phyloP scores from a whole-genome alignment of 64 coral and sea anemone species.

The Actinia tenebrosa region DNA sequence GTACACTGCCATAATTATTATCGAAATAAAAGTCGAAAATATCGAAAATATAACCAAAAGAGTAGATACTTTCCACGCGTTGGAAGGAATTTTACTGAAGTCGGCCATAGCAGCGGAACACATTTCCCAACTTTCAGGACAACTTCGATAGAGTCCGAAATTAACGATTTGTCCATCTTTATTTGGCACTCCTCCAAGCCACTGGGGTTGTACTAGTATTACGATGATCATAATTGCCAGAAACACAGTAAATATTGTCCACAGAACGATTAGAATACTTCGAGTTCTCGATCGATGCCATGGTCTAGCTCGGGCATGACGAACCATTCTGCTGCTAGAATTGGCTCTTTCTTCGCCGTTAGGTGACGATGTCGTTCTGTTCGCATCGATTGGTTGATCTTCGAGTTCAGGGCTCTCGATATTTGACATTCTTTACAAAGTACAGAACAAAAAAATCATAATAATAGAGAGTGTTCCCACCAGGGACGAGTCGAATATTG shows the following conservation, averaged over 20 bases:
- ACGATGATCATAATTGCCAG: slow-evolving; percentile 92
- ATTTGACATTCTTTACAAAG: slow-evolving; percentile 4
- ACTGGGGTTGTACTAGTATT: slow-evolving; percentile 92
- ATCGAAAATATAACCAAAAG: slow-evolving; percentile 72
- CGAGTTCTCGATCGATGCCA: slow-evolving; percentile 88
- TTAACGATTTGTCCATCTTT: slow-evolving; percentile 23
- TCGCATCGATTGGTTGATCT: background rate
- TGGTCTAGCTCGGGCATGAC: slow-evolving; percentile 41
- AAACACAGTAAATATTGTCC: slow-evolving; percentile 73
- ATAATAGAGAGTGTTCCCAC: background rate
- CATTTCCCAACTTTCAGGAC: slow-evolving; percentile 46
- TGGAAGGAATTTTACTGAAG: slow-evolving; percentile 69
- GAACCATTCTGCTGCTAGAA: slow-evolving; percentile 30
- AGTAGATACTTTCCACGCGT: slow-evolving; percentile 72
- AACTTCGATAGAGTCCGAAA: slow-evolving; percentile 88
- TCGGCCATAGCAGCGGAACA: slow-evolving; percentile 63
- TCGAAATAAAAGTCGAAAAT: slow-evolving; percentile 68
- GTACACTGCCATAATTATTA: slow-evolving; percentile 60
- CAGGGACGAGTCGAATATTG: background rate
- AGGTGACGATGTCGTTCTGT: slow-evolving; percentile 20
- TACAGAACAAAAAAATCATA: background rate
- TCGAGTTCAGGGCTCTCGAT: background rate
- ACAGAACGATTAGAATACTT: slow-evolving; percentile 73
- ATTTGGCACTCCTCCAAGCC: slow-evolving; percentile 49
- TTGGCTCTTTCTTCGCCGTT: background rate